Percentiles rank a stretch among this genome's conserved stretches.
phyloP scores from a whole-genome alignment of 2,113 vertebrate genomes.

The Brachypteracias leptosomus region DNA sequence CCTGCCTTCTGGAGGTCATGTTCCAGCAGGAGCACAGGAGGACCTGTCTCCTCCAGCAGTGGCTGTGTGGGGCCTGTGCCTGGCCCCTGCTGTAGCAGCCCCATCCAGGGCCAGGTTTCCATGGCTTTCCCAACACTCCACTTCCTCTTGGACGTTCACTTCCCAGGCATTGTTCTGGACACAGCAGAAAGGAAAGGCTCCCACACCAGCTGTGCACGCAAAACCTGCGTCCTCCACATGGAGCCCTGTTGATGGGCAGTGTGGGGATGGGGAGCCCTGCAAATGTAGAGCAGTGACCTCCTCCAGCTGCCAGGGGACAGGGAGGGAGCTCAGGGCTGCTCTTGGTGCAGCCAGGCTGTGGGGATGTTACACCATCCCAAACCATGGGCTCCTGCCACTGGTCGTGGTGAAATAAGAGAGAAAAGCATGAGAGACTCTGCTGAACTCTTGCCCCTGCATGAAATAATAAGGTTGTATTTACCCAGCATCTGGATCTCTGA shows the following conservation, averaged over 20 bases:
- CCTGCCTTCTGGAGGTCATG: neutral
- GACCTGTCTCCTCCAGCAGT: neutral
- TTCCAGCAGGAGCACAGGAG: neutral
- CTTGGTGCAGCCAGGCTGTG: neutral
- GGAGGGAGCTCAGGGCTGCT: neutral
- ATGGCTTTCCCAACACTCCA: neutral
- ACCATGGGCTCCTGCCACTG: neutral
- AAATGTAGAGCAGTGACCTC: neutral
- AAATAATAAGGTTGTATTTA: slow-evolving; percentile 52
- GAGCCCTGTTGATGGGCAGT: neutral
- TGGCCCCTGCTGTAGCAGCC: neutral
- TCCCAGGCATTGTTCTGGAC: slow-evolving; percentile 42
- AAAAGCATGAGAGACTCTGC: neutral
- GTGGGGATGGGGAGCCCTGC: accelerated
- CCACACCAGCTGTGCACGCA: accelerated
- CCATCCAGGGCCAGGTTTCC: neutral
- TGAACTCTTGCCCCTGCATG: slow-evolving; percentile 49
- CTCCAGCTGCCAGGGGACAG: neutral
- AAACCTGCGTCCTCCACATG: neutral
- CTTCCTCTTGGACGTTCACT: neutral
- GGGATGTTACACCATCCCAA: neutral
- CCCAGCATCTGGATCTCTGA: slow-evolving; percentile 39
- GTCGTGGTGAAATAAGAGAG: neutral
- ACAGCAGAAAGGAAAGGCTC: neutral
- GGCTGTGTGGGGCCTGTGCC: neutral